Conservation (phyloP, 2,888 invertebrate species). For the Orchesella flavescens region DNA sequence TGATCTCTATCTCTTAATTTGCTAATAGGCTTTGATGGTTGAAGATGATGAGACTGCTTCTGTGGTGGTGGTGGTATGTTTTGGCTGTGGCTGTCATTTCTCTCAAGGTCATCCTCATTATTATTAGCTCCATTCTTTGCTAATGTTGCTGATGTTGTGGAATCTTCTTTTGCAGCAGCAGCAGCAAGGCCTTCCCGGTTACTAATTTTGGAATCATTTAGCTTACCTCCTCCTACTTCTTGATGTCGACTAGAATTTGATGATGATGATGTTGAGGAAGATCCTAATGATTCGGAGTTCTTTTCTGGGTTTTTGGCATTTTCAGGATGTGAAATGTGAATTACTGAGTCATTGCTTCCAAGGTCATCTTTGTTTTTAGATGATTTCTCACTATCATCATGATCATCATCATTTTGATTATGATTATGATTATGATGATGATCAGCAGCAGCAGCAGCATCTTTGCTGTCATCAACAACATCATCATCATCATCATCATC, state of each 20-base stretch:
- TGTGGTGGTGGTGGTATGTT: neutral
- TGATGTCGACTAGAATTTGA: neutral
- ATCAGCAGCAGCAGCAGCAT: neutral
- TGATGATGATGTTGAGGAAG: neutral
- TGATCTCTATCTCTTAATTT: conserved; percentile 28
- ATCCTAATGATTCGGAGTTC: conserved; percentile 28
- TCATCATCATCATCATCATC: conserved; percentile 36
- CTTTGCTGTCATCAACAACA: conserved; percentile 25
- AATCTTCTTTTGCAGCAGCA: too few relatives aligned
- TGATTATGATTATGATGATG: too few relatives aligned
- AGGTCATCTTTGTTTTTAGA: conserved; percentile 18
- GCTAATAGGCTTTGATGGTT: conserved; percentile 15
- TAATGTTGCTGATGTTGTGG: conserved; percentile 9
- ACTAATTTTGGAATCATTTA: conserved; percentile 1
- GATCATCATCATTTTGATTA: conserved; percentile 15
- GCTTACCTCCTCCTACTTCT: conserved; percentile 3
- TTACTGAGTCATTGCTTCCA: conserved; percentile 17
- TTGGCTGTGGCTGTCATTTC: neutral
- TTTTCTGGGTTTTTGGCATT: conserved; percentile 39
- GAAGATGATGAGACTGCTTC: conserved; percentile 26
- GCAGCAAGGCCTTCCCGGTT: conserved; percentile 34
- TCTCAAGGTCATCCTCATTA: conserved; percentile 36
- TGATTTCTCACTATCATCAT: conserved; percentile 35
- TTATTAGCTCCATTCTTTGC: conserved; percentile 5
- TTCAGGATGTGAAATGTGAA: conserved; percentile 51